Base-by-base conservation (phyloP, 2,888 invertebrate species). In the Philonicus albiceps region DNA sequence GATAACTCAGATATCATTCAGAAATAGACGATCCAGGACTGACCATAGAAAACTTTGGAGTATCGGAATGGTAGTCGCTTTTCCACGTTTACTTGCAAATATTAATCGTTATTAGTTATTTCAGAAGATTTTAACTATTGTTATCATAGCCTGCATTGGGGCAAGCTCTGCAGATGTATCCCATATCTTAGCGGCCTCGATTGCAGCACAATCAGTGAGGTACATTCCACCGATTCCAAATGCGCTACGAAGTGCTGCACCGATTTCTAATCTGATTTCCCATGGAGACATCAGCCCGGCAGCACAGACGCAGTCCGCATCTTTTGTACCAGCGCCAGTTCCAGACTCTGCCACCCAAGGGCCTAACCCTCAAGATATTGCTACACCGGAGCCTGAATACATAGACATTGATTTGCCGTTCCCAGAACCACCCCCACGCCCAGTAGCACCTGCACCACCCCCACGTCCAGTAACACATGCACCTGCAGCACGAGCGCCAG, bases 281-380 rank as follows among this genome's bases (percentile, higher is more conserved):
- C 22, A 73, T 11, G 73, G 73, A 27, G 73, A 73, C 27, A 84
- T 37, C 7, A 22, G 53, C 6, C 8, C 64, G 64, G 86, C 86
- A 19, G 86, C 86, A 7, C 86, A 86, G n/a, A 86, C 86, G 64
- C 53, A 55, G 34, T 37, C 34, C 1, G 37, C 6, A 76, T 19
- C 64, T 13, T 22, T 84, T 30, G n/a, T 84, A 3, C 76, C 86
- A 64, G 85, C 75, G 22, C 84, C 84, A 27, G 37, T 40, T 19
- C 84, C 84, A 27, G 92, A 92, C 86, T 92, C 91, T 3, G 92
- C 92, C 11, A 92, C 92, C 30, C 92, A 92, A 88, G 92, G 92
- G 85, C 92, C 92, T 78, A 92, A 92, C 88, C 92, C 92, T 1
- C 92, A 92, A 90, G 92, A 92, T 87, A 92, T 92, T 89, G 92